Evolutionary conservation across 2,797 vertebrate genomes (phyloP).

Genomic region (Gallirallus australis): DNA sequence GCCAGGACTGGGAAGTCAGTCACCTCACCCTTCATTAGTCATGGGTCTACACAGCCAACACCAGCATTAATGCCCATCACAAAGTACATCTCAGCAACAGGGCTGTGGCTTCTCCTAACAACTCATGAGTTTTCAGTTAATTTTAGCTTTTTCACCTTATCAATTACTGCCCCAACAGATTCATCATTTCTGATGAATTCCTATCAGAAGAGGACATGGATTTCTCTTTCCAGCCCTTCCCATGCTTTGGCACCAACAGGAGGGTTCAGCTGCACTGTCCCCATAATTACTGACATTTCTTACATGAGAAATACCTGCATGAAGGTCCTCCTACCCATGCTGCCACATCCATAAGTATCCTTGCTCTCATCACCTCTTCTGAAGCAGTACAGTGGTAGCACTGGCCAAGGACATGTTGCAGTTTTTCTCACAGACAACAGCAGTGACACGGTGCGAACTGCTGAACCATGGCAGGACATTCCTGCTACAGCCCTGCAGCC

Average conservation of each 20-base stretch:
- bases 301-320: not conserved
- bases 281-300: not conserved
- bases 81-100: not conserved
- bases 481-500: not conserved
- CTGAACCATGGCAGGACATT: not conserved
- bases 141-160: not conserved
- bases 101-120: not conserved
- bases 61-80: not conserved
- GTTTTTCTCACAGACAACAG: not conserved
- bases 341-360: fast-evolving
- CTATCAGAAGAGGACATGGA: not conserved
- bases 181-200: not conserved
- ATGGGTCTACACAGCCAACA: not conserved
- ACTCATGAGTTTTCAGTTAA: not conserved
- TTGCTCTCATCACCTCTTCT: not conserved
- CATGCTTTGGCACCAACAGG: not conserved
- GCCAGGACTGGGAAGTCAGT: not conserved
- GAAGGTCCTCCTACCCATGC: not conserved
- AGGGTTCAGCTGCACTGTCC: not conserved
- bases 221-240: not conserved
- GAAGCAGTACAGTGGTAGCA: not conserved
- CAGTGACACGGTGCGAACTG: not conserved
- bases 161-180: not conserved
- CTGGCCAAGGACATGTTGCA: not conserved
- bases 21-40: not conserved